Evolutionary conservation across 2,797 vertebrate genomes (phyloP).

Genomic region (Etheostoma perlongum): DNA sequence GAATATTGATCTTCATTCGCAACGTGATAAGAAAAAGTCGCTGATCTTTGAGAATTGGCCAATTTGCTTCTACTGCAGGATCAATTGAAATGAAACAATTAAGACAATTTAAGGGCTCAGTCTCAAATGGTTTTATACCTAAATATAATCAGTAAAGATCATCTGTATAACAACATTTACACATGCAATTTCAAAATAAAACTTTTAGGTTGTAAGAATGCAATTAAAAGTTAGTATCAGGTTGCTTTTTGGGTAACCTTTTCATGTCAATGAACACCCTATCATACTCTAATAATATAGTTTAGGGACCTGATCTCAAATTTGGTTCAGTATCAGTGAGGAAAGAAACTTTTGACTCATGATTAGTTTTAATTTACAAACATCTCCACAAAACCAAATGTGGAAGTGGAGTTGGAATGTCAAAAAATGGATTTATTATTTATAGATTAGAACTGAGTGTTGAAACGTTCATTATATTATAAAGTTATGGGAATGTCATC

Average conservation of each 20-base stretch:
- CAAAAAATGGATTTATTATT: background rate
- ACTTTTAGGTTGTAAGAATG: no score
- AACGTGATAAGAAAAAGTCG: conserved; percentile 19
- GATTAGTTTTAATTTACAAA: background rate
- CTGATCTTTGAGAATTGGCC: background rate
- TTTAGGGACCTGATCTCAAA: background rate
- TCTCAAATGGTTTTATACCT: background rate
- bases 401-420: background rate
- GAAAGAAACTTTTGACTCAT: background rate
- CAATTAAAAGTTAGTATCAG: background rate
- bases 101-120: background rate
- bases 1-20: conserved; percentile 30
- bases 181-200: no score
- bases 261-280: background rate
- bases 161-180: no score
- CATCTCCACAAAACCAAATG: background rate
- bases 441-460: no score
- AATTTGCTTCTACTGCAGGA: conserved; percentile 30
- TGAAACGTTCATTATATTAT: no score
- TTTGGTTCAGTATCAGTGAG: background rate
- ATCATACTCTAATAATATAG: background rate
- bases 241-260: background rate
- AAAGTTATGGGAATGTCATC: no score
- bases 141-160: background rate
- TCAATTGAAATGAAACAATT: background rate